A percentile compares a stretch with the other conserved stretches of the same genome.
phyloP scores from a whole-genome alignment of 2,888 invertebrate genomes.

The Germaria angustata region DNA sequence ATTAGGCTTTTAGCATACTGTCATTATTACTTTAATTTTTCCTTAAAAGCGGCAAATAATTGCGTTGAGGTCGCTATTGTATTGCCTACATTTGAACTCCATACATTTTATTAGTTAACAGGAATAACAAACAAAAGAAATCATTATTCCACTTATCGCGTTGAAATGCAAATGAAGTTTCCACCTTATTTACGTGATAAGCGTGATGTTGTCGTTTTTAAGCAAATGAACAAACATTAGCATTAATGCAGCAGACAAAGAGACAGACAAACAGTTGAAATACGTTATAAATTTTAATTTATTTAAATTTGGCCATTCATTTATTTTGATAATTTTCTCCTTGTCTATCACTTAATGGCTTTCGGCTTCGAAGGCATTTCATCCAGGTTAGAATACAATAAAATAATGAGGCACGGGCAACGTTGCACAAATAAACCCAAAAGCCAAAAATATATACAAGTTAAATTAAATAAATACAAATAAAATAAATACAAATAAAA shows the following conservation, averaged over 20 bases:
- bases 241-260: background rate
- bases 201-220: slow-evolving; percentile 15
- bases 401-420: background rate
- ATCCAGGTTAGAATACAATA: background rate
- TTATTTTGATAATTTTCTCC: slow-evolving; percentile 10
- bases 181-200: slow-evolving; percentile 50
- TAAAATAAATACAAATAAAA: background rate
- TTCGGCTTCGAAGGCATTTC: background rate
- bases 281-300: slow-evolving; percentile 37
- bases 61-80: background rate
- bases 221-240: background rate
- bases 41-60: background rate
- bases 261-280: no score
- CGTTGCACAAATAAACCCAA: no score
- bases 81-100: background rate
- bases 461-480: background rate
- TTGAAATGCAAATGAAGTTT: slow-evolving; percentile 59
- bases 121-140: no score
- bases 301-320: background rate
- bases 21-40: background rate
- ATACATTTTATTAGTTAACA: slow-evolving; percentile 15
- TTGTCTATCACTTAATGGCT: background rate
- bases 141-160: slow-evolving; percentile 46
- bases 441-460: no score
- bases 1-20: background rate